Evolutionary conservation across 2,113 vertebrate species (phyloP), one percentile per base, ranked within the genome.

Genomic region (Vulpes vulpes): DNA sequence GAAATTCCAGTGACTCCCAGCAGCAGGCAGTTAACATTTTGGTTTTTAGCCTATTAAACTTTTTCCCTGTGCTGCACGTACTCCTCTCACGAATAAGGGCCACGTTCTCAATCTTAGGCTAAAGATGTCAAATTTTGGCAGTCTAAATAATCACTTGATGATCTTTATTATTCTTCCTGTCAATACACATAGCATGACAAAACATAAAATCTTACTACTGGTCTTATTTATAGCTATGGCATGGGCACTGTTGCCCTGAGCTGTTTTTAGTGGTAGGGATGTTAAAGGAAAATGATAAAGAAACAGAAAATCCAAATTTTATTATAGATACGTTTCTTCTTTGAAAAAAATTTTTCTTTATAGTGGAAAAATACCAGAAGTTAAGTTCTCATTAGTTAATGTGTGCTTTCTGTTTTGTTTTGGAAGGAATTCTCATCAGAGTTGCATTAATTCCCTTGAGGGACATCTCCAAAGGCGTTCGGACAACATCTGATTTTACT

Each of bases 351-450:
- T 6, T 43, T 43, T 49, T 65, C 35, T 93, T 80, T 90, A 51
- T 35, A 89, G 32, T 93, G 97, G 98, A 97, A 98, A 97, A 98
- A 82, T 91, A 96, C 94, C 88, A 97, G 91, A 95, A 96, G 93
- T 95, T 55, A 95, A 94, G 62, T 96, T 97, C 94, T 95, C 71
- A 60, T 94, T 96, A 96, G 89, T 35, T 96, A 96, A 85, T 69
- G 4, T 71, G 65, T 64, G 55, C 73, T 96, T 96, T 96, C 80
- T 98, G 91, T 98, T 95, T 97, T 98, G 95, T 92, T 97, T 95
- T 57, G 57, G 78, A 94, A 92, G 59, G 65, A 95, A 96, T 93
- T 97, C 97, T 94, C 97, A 84, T 86, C 57, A 92, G 97, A 96
- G 14, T 71, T 91, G n/a, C 55, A 59, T 89, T 69, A 55, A 73